These are phyloP conservation scores for Habrosyne pyritoides DNA, from an alignment of 2,888 invertebrate species.

Conservation along the genomic window DNA sequence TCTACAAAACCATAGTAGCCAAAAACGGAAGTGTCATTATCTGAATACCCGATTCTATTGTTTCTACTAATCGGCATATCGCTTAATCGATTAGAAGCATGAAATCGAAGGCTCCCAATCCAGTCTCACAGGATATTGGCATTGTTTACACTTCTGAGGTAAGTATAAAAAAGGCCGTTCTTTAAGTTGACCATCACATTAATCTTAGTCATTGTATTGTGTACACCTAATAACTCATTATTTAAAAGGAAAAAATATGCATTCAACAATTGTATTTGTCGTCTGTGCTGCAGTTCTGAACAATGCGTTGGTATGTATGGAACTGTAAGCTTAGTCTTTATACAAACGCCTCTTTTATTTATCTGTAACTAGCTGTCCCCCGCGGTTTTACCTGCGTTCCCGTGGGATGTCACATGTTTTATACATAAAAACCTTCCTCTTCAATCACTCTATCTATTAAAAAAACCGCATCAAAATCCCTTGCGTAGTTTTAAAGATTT, in stretches of 20 bases:
- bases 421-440: too few species aligned
- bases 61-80: neutral
- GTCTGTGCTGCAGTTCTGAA: slow-evolving; percentile 9
- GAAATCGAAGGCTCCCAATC: neutral
- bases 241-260: slow-evolving; percentile 9
- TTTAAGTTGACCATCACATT: slow-evolving; percentile 3
- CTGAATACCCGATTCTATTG: neutral
- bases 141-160: neutral
- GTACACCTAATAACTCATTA: neutral
- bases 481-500: too few species aligned
- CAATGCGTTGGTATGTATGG: neutral
- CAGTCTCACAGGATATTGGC: neutral
- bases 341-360: too few species aligned
- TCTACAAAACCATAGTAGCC: neutral
- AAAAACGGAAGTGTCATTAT: slow-evolving; percentile 4
- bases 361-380: too few species aligned
- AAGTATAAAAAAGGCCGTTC: slow-evolving; percentile 4
- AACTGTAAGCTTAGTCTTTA: neutral
- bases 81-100: slow-evolving; percentile 1
- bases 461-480: too few species aligned
- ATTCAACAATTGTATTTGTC: slow-evolving; percentile 8
- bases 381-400: neutral
- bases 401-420: too few species aligned
- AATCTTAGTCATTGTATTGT: slow-evolving; percentile 5
- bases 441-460: too few species aligned